Evolutionary conservation across 1,140 invertebrate species (phyloP).

Genomic region (Drosophila pruinosa): DNA sequence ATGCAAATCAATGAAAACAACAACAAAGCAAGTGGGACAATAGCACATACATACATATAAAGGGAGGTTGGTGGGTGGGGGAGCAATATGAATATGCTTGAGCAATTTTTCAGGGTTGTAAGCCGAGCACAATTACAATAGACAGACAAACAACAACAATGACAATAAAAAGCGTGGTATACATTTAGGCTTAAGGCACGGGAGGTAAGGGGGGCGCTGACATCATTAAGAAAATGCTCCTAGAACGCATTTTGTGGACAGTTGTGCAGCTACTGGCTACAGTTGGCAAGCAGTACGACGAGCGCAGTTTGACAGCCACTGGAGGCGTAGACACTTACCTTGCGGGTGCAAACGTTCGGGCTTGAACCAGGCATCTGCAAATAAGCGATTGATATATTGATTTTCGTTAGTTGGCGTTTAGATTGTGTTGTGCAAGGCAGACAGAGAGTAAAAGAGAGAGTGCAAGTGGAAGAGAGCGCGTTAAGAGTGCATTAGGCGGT

Average conservation of each 20-base stretch:
- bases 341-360: constrained; percentile 93
- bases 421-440: constrained; percentile 46
- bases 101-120: constrained; percentile 34
- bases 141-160: constrained; percentile 20
- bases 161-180: constrained; percentile 27
- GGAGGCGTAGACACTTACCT: constrained; percentile 87
- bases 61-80: background rate
- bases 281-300: constrained; percentile 17
- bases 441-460: constrained; percentile 4
- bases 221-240: constrained; percentile 58
- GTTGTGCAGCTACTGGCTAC: constrained; percentile 7
- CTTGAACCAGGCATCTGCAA: constrained; percentile 96
- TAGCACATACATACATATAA: background rate
- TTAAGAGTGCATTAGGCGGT: constrained; percentile 22
- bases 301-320: constrained; percentile 48
- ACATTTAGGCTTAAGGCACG: constrained; percentile 31
- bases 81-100: background rate
- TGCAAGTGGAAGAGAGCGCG: background rate
- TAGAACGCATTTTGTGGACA: constrained; percentile 21
- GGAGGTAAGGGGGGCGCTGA: constrained; percentile 30
- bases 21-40: constrained; percentile 22
- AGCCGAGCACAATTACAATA: constrained; percentile 21
- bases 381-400: constrained; percentile 83
- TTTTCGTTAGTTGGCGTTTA: constrained; percentile 78
- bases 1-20: background rate